Percentiles rank a stretch among this genome's conserved stretches.
Conservation (phyloP, 2,113 vertebrate genomes). For the Cervus canadensis region DNA sequence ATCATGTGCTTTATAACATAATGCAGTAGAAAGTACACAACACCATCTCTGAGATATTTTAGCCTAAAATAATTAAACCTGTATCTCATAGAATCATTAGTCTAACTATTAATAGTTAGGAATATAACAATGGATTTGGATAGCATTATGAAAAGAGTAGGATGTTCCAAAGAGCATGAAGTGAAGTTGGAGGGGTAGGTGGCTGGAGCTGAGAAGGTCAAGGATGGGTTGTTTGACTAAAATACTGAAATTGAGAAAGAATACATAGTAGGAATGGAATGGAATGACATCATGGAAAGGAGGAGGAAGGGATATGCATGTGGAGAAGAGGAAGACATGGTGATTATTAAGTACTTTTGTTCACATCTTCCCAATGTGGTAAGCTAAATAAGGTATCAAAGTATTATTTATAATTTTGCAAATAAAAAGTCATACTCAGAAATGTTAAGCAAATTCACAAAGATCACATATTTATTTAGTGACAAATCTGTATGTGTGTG, state of each 20-base stretch:
- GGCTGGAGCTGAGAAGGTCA: background rate
- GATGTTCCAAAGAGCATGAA: background rate
- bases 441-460: background rate
- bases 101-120: background rate
- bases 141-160: background rate
- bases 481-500: background rate
- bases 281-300: fast-evolving
- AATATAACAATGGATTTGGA: background rate
- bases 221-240: background rate
- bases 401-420: background rate
- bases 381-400: background rate
- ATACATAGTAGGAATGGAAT: background rate
- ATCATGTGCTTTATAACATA: background rate
- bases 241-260: background rate
- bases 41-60: background rate
- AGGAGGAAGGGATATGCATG: background rate
- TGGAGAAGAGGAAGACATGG: background rate
- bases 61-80: background rate
- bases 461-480: background rate
- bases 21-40: background rate
- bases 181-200: background rate
- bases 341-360: background rate
- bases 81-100: background rate
- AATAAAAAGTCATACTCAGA: background rate
- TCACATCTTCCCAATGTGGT: background rate